phyloP scores from a whole-genome alignment of 2,113 vertebrate species.

The Oreotrochilus melanogaster region DNA sequence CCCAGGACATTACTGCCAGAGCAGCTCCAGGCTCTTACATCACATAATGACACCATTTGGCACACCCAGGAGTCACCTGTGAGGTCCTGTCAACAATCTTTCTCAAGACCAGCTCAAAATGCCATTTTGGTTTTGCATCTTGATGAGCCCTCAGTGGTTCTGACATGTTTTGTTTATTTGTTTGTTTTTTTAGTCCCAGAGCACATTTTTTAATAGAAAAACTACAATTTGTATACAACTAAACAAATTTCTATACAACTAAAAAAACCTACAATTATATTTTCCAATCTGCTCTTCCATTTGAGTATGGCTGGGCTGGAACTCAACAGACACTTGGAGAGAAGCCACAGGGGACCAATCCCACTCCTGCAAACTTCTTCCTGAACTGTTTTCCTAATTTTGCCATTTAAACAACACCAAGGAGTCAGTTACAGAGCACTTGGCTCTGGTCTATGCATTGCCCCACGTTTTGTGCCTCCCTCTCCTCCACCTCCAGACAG shows the following conservation, averaged over 20 bases:
- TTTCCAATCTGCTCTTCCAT: background rate
- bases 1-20: background rate
- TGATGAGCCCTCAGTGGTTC: background rate
- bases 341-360: background rate
- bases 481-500: background rate
- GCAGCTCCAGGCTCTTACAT: background rate
- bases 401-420: background rate
- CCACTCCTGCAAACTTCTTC: background rate
- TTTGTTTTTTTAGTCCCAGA: background rate
- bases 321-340: background rate
- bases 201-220: background rate
- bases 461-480: rapidly evolving
- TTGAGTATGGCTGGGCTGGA: background rate
- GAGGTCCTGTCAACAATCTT: background rate
- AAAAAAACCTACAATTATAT: background rate
- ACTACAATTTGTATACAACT: background rate
- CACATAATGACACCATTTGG: background rate
- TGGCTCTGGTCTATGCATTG: background rate
- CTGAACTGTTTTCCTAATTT: background rate
- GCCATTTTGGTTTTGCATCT: background rate
- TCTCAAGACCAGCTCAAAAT: conserved; percentile 15
- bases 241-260: too few species aligned
- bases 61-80: background rate
- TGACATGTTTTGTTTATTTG: background rate
- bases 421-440: background rate